A percentile compares a stretch with the other conserved stretches of the same genome.
These are phyloP conservation scores for Pollimyrus isidori DNA, from an alignment of 2,113 vertebrate species.

Conservation along the genomic window DNA sequence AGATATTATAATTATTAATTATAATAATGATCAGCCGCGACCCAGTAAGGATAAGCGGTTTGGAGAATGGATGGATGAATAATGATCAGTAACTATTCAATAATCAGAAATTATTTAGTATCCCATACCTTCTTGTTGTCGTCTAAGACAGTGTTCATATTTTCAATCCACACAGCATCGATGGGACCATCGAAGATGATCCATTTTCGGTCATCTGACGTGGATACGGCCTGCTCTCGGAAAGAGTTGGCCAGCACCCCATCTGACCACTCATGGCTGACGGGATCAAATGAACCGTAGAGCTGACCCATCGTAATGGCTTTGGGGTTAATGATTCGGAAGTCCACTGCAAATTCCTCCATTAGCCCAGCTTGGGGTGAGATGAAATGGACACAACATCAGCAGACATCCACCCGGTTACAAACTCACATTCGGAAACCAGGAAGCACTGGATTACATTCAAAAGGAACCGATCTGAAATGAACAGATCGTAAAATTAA, in stretches of 20 bases:
- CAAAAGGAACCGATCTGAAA: neutral
- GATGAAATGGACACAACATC: constrained; percentile 14
- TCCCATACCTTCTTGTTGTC: constrained; percentile 85
- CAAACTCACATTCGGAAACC: neutral
- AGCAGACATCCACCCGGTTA: neutral
- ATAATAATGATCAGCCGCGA: neutral
- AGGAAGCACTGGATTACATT: neutral
- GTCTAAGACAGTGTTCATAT: constrained; percentile 92
- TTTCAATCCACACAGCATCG: constrained; percentile 96
- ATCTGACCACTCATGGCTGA: constrained; percentile 86
- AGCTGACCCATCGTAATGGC: constrained; percentile 85
- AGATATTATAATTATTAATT: neutral
- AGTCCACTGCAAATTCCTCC: constrained; percentile 79
- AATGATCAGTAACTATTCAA: neutral
- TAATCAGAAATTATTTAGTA: neutral
- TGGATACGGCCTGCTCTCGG: constrained; percentile 72
- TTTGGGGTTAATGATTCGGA: constrained; percentile 81
- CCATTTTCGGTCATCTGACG: constrained; percentile 74
- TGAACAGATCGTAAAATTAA: neutral
- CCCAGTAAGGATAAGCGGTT: too few relatives aligned
- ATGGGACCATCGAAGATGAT: constrained; percentile 91
- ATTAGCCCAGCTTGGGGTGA: constrained; percentile 58
- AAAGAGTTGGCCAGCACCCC: constrained; percentile 78
- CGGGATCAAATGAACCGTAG: constrained; percentile 80
- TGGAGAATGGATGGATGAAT: too few relatives aligned